Evolutionary conservation across 2,113 vertebrate genomes (phyloP), one percentile per base, ranked within the genome.

Genomic region (Opisthocomus hoazin): DNA sequence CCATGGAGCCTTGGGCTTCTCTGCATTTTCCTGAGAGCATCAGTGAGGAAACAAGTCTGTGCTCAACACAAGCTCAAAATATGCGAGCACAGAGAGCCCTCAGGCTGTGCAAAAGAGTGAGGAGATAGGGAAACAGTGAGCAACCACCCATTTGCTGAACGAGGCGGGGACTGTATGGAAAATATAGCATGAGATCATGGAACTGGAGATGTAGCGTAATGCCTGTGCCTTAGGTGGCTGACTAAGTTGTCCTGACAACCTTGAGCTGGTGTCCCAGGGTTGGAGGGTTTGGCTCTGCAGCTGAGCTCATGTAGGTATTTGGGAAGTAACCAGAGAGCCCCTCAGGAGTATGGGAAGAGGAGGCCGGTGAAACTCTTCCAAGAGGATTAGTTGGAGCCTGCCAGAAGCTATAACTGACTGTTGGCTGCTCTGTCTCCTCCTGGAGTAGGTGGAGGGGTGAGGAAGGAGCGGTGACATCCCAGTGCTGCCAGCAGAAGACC

Each of bases 301-400:
- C 79, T 0, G 2, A 61, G 32, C 73, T 73, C 51, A 70, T 83
- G 89, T 84, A 96, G 95, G 90, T 96, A 95, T 96, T 94, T 89
- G 87, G 71, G 87, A 97, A 95, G 94, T 96, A 97, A 97, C 78
- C 19, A 54, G 96, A 97, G 94, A 96, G 90, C 45, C 94, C 90
- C 92, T 19, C 43, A 93, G 90, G 95, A 96, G n/a, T 46, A 48
- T 51, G 34, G 78, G 93, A 90, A 96, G 94, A 95, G 78, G 37
- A 96, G 87, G 18, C 71, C 80, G 78, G 93, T 85, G 89, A 96
- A 97, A 93, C 75, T 50, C 66, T 93, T 96, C 96, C 94, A 96
- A 90, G 71, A 94, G 82, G 84, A 93, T 96, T 94, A 94, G 58
- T 66, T 87, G 87, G 74, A 93, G 54, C 84, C 56, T 96, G 95